These are phyloP conservation scores for Sycobia sp. DNA, from an alignment of 1,140 invertebrate species.

Conservation along the genomic window DNA sequence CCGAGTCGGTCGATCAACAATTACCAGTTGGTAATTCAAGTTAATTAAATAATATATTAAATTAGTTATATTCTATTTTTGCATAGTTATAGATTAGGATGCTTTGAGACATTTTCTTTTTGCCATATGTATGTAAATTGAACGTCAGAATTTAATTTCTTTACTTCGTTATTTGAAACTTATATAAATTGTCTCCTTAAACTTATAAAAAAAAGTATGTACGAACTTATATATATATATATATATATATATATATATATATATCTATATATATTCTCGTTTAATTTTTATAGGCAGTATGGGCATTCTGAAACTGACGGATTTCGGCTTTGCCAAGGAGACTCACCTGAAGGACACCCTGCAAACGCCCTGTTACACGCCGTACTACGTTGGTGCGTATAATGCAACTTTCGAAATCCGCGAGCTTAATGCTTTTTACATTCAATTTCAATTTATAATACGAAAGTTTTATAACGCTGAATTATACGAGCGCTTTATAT, in stretches of 20 bases:
- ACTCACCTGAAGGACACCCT: conserved; percentile 82
- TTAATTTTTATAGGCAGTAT: conserved; percentile 60
- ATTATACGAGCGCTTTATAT: background rate
- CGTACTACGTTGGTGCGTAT: conserved; percentile 95
- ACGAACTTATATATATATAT: too few relatives aligned
- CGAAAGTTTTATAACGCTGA: background rate
- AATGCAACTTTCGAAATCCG: too few relatives aligned
- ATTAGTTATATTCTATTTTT: too few relatives aligned
- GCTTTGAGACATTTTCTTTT: background rate
- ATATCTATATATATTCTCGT: background rate
- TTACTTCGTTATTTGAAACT: too few relatives aligned
- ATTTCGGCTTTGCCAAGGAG: conserved; percentile 99
- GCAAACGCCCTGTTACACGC: conserved; percentile 98
- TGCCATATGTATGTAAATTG: background rate
- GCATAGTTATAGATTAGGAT: background rate
- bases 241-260: background rate
- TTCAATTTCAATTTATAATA: background rate
- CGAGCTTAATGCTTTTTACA: conserved; percentile 35
- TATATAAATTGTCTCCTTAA: too few relatives aligned
- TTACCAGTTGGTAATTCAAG: conserved; percentile 21
- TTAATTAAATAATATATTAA: background rate
- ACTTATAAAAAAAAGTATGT: too few relatives aligned
- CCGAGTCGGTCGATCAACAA: conserved; percentile 15
- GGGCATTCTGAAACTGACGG: conserved; percentile 92
- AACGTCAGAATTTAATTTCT: too few relatives aligned